Conservation (phyloP, 2,888 invertebrate species). For the Pollenia griseotomentosa region DNA sequence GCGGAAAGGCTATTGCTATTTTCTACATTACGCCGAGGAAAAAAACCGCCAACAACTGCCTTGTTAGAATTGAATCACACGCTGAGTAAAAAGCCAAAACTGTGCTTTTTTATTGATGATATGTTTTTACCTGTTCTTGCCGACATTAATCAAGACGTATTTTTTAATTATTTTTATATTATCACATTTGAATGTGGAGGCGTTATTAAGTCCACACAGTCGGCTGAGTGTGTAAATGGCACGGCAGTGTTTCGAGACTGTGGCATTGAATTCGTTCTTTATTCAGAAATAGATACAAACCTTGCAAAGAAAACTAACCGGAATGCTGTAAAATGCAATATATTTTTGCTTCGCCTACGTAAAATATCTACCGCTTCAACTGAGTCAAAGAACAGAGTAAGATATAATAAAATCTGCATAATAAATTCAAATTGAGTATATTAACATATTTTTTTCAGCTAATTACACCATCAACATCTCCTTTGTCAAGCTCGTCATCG, state of each 20-base stretch:
- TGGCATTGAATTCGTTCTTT: conserved; percentile 80
- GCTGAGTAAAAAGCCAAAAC: conserved; percentile 34
- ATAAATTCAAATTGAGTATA: background rate
- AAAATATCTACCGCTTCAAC: conserved; percentile 80
- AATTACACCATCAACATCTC: conserved; percentile 67
- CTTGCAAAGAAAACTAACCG: conserved; percentile 78
- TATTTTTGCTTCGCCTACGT: conserved; percentile 84
- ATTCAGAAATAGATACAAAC: background rate
- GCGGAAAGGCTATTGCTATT: conserved; percentile 85
- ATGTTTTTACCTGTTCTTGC: conserved; percentile 80
- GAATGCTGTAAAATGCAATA: conserved; percentile 84
- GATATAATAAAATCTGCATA: background rate
- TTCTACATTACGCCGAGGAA: conserved; percentile 79
- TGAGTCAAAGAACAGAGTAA: conserved; percentile 74
- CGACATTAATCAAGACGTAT: conserved; percentile 80
- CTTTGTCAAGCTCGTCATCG: conserved; percentile 66
- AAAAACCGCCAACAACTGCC: background rate
- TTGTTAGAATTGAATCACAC: background rate
- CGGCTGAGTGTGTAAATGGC: conserved; percentile 80
- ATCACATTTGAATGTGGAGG: conserved; percentile 82
- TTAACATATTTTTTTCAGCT: conserved; percentile 34
- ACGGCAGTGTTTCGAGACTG: conserved; percentile 81
- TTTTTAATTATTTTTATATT: conserved; percentile 83
- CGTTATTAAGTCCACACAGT: conserved; percentile 82
- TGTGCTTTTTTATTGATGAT: conserved; percentile 77